Evolutionary conservation across 2,797 vertebrate genomes (phyloP), one percentile per base, ranked within the genome.

Genomic region (Chaetodon trifasciatus): DNA sequence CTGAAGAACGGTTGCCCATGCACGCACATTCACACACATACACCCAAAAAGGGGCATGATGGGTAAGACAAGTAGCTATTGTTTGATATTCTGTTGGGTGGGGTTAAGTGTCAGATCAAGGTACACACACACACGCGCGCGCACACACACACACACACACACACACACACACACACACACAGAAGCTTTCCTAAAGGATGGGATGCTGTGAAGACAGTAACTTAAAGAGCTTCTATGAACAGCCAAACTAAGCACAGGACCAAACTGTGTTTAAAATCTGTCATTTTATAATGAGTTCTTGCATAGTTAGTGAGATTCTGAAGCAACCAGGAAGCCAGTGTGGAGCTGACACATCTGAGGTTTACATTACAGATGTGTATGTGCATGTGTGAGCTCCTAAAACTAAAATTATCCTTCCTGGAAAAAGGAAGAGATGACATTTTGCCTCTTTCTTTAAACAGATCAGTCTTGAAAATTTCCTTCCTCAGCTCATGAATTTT

Each of bases 41-140:
- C 37, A 15, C 39, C 55, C 60, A 13, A 83, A 75, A 71, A 79
- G 81, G 13, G 77, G 83, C 78, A 82, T 86, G 83, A 91, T 74
- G 83, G 78, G 87, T 84, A 90, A 84, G 91, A 88, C 80, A 87
- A 86, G 79, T 32, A 81, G 68, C 71, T 72, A 47, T 72, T 83
- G 84, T 90, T 89, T 85, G 64, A 81, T 65, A 81, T 70, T 81
- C 50, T 46, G 55, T 15, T 6, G 57, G 79, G 71, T 58, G 67
- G 63, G 82, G 82, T 85, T 86, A 89, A 89, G 78, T 57, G 61
- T 85, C 44, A 53, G 78, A 82, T 64, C 65, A 78, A 56, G 61
- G 71, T 70, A 70, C 57, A 72, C 39, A 47, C 74, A 70, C 57
- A 72, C 39, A 47, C 74, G 67, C 57, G 70, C 39, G 42, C 74